Base-by-base conservation (phyloP, 2,797 vertebrate species). In the Chrosomus eos region DNA sequence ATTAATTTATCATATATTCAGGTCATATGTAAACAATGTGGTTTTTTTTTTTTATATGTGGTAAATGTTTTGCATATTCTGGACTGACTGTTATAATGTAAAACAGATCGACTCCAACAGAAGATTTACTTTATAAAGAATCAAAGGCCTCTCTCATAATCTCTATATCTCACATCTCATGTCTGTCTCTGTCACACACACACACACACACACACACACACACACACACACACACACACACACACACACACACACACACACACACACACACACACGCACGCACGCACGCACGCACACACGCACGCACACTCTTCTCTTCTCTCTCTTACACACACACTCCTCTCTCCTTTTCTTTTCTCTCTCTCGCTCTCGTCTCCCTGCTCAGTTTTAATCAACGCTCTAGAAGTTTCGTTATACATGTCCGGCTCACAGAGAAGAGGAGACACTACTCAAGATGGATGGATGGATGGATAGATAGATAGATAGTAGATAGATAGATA, bases 111-210 rank as follows among this genome's bases (percentile, higher is more conserved):
- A 76, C 31, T 58, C 33, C 53, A 60, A 58, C 33, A 76, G 51
- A 76, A 77, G 55, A 40, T 21, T 58, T 31, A 43, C 60, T 23
- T 66, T 67, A 60, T 66, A 67, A 80, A 67, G 23, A 38, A 28
- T 81, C 51, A 55, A 70, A 81, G 45, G 23, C 7, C 14, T 71
- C 48, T 70, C 45, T 28, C 23, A 76, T 75, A 43, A 62, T 64
- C 76, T 48, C 60, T 43, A 31, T 33, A 48, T 71, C 66, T 55
- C 48, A 7, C 33, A 36, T 75, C 51, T 75, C 5, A 4, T 38
- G 0, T 18, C 19, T 48, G 31, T 71, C 8, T 40, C 10, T 1
- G 21, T 4, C 64, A 9, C 26, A 36, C 40, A 64, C 38, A 10
- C 10, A 0, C 55, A 4, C 64, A 71, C 31, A 6, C 26, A 26